Percentiles rank a stretch among this genome's conserved stretches.
Conservation (phyloP, 2,888 invertebrate genomes). For the Nesidiocoris tenuis region DNA sequence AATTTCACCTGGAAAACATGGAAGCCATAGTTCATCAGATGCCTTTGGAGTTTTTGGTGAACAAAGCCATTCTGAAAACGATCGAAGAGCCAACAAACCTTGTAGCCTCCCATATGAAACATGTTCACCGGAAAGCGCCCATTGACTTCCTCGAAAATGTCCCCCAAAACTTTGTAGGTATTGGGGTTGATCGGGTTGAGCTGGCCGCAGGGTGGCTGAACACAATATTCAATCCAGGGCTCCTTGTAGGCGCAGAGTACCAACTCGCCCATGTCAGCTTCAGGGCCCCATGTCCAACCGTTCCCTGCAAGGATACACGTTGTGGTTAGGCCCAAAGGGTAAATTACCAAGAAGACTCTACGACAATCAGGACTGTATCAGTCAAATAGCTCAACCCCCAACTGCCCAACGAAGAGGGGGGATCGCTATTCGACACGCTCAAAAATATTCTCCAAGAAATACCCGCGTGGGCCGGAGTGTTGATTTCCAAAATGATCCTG, state of each 20-base stretch:
- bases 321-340: too few relatives aligned
- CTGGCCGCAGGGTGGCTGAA: conserved; percentile 84
- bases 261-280: conserved; percentile 63
- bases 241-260: conserved; percentile 66
- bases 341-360: too few relatives aligned
- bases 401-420: too few relatives aligned
- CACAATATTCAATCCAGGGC: conserved; percentile 71
- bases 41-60: background rate
- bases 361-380: too few relatives aligned
- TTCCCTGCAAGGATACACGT: conserved; percentile 55
- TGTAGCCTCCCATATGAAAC: conserved; percentile 81
- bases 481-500: conserved; percentile 82
- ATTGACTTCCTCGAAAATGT: conserved; percentile 69
- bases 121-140: conserved; percentile 62
- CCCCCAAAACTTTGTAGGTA: conserved; percentile 66
- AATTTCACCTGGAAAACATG: conserved; percentile 35
- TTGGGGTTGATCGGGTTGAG: conserved; percentile 74
- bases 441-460: too few relatives aligned
- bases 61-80: background rate
- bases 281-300: conserved; percentile 80
- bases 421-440: too few relatives aligned
- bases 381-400: too few relatives aligned
- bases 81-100: conserved; percentile 47
- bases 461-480: conserved; percentile 83
- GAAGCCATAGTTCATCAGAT: background rate